Evolutionary conservation across 1,140 invertebrate species (phyloP).

Genomic region (Manduca sexta): DNA sequence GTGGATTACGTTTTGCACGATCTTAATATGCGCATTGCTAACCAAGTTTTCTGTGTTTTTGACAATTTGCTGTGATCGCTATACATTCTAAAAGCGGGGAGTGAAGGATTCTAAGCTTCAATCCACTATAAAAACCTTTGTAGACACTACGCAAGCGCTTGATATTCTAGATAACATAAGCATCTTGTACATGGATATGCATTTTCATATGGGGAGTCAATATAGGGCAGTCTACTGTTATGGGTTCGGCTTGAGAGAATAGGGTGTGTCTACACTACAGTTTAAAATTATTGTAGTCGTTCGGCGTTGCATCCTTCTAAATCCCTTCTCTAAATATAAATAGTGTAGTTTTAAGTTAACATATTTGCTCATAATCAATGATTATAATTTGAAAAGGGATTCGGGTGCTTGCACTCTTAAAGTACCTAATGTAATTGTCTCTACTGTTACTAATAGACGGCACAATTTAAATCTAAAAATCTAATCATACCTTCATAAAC

Average conservation of each 20-base stretch:
- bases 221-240: constrained; percentile 53
- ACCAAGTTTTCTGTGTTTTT: constrained; percentile 25
- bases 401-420: background rate
- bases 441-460: background rate
- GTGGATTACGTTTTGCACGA: constrained; percentile 69
- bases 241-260: constrained; percentile 69
- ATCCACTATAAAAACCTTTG: constrained; percentile 39
- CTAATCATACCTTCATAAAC: constrained; percentile 45
- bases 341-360: background rate
- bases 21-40: constrained; percentile 56
- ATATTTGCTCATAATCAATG: background rate
- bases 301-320: background rate
- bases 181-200: constrained; percentile 45
- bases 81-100: constrained; percentile 48
- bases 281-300: constrained; percentile 10
- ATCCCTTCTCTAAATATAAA: background rate
- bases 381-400: background rate
- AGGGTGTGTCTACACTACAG: constrained; percentile 48
- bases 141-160: constrained; percentile 44
- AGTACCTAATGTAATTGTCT: background rate
- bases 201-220: constrained; percentile 38
- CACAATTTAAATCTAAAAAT: constrained; percentile 1
- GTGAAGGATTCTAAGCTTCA: constrained; percentile 45
- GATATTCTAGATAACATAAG: constrained; percentile 31
- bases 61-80: background rate